These are phyloP conservation scores for Trichogramma evanescens DNA, from an alignment of 2,888 invertebrate species.

Conservation along the genomic window DNA sequence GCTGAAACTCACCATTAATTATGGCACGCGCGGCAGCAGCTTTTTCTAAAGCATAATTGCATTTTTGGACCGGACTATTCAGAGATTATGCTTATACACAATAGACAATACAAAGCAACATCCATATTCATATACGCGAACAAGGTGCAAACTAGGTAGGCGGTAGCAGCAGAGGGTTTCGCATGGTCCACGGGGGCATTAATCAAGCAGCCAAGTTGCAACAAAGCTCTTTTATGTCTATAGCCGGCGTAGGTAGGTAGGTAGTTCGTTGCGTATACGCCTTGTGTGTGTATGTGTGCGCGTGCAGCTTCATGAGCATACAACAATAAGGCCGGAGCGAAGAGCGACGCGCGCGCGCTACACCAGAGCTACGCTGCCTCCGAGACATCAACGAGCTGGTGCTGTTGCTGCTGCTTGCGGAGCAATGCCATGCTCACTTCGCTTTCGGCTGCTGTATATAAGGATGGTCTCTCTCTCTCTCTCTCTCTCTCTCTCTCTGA, in stretches of 20 bases:
- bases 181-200: conserved; percentile 41
- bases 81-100: conserved; percentile 6
- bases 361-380: neutral
- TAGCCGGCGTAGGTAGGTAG: neutral
- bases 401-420: too few relatives aligned
- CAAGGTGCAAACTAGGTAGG: conserved; percentile 47
- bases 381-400: neutral
- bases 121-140: conserved; percentile 47
- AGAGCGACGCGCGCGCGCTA: neutral
- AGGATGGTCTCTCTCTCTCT: too few relatives aligned
- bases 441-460: too few relatives aligned
- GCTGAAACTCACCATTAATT: too few relatives aligned
- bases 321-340: conserved; percentile 1
- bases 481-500: too few relatives aligned
- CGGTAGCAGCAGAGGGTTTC: conserved; percentile 35
- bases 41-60: conserved; percentile 47
- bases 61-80: conserved; percentile 32
- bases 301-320: conserved; percentile 3
- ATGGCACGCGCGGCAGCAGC: too few relatives aligned
- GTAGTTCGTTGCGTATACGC: neutral
- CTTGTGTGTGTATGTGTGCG: too few relatives aligned
- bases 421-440: too few relatives aligned
- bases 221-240: neutral
- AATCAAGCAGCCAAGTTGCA: conserved; percentile 43
- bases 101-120: conserved; percentile 23